These are phyloP conservation scores for Aurelia aurita DNA, from an alignment of 30 jellyfish, hydroid and myxozoan species.

Conservation along the genomic window DNA sequence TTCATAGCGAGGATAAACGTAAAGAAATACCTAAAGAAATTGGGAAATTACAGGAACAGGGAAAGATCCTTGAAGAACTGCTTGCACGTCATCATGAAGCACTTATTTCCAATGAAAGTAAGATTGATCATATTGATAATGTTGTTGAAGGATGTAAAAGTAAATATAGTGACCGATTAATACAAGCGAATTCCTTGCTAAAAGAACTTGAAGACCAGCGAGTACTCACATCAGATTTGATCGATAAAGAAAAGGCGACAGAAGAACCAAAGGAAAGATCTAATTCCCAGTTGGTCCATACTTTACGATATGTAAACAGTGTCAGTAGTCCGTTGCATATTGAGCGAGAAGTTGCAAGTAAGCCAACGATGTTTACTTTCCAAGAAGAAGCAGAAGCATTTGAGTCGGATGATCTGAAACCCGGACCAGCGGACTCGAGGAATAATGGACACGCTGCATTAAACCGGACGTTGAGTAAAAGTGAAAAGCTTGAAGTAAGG, in stretches of 20 bases:
- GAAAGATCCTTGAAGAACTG: constrained; percentile 61
- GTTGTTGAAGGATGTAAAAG: constrained; percentile 48
- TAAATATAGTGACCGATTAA: constrained; percentile 43
- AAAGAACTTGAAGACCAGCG: constrained; percentile 67
- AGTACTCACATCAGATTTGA: constrained; percentile 43
- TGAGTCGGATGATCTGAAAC: constrained; percentile 15
- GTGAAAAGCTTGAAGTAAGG: constrained; percentile 57
- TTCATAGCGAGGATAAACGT: background rate
- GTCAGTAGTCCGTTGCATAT: constrained; percentile 72
- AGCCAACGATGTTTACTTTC: background rate
- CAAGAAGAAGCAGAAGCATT: constrained; percentile 45
- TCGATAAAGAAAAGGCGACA: constrained; percentile 41
- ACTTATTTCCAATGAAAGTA: constrained; percentile 11
- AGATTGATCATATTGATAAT: constrained; percentile 40
- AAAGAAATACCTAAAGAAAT: background rate
- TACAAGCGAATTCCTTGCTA: constrained; percentile 37
- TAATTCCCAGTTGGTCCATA: constrained; percentile 53
- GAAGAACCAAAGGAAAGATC: constrained; percentile 36
- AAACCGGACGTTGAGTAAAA: constrained; percentile 44
- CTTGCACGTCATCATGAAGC: constrained; percentile 64
- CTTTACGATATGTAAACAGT: constrained; percentile 57
- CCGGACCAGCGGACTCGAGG: constrained; percentile 11
- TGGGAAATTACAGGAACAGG: constrained; percentile 30
- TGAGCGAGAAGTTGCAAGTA: constrained; percentile 30
- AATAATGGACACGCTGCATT: constrained; percentile 3